Conservation (phyloP, 2,797 vertebrate genomes). For the Sardinella longiceps region DNA sequence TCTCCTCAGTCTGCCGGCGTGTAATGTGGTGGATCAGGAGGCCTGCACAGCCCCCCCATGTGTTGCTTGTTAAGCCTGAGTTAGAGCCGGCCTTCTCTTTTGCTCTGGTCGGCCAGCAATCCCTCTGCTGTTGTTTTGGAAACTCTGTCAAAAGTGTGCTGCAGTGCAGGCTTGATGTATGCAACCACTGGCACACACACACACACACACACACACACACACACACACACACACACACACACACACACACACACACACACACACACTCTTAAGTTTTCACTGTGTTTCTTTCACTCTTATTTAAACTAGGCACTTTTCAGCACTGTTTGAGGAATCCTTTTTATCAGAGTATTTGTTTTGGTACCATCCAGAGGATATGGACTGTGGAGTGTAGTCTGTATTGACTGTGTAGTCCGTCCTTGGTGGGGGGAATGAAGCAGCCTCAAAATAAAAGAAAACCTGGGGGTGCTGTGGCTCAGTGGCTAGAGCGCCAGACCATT, state of each 20-base stretch:
- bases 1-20: slow-evolving; percentile 48
- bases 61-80: slow-evolving; percentile 19
- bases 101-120: neutral
- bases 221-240: neutral
- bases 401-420: no score
- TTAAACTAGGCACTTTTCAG: no score
- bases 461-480: no score
- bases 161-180: neutral
- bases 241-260: neutral
- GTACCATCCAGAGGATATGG: no score
- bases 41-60: slow-evolving; percentile 46
- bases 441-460: no score
- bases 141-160: neutral
- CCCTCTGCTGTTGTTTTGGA: slow-evolving; percentile 7
- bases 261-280: neutral
- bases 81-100: neutral
- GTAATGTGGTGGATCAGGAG: slow-evolving; percentile 57
- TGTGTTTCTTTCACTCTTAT: neutral
- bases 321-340: no score
- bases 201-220: neutral
- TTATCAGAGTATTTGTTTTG: no score
- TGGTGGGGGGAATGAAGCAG: no score
- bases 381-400: no score
- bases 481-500: no score
- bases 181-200: slow-evolving; percentile 18